phyloP scores from a whole-genome alignment of 1,140 invertebrate species.

The Caenorhabditis inopinata region DNA sequence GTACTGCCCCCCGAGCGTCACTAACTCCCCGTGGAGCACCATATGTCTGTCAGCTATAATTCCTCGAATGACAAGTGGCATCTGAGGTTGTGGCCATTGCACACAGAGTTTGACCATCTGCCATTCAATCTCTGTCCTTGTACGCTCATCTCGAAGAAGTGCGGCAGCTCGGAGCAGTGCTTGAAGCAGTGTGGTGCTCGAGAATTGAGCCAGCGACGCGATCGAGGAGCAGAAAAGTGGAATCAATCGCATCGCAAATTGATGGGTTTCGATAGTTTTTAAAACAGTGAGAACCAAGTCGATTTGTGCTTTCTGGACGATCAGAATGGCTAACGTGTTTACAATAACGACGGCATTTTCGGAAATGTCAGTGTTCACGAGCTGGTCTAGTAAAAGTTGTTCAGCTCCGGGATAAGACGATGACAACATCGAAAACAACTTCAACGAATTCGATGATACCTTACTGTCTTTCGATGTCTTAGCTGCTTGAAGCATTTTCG shows the following conservation, averaged over 20 bases:
- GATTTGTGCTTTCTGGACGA: conserved; percentile 57
- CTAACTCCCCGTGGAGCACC: conserved; percentile 49
- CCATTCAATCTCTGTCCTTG: conserved; percentile 60
- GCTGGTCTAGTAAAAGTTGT: conserved; percentile 55
- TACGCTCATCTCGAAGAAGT: conserved; percentile 40
- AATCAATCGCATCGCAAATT: conserved; percentile 36
- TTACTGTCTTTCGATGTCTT: conserved; percentile 49
- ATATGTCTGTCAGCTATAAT: conserved; percentile 36
- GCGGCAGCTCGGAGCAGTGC: conserved; percentile 1
- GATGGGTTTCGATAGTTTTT: conserved; percentile 18
- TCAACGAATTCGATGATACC: conserved; percentile 53
- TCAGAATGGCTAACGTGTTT: conserved; percentile 57
- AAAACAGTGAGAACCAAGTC: background rate
- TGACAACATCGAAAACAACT: conserved; percentile 56
- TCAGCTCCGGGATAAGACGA: conserved; percentile 57
- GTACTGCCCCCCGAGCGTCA: conserved; percentile 51
- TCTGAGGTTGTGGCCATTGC: conserved; percentile 17
- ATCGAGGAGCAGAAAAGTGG: conserved; percentile 39
- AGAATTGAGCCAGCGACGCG: conserved; percentile 20
- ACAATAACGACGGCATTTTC: conserved; percentile 50
- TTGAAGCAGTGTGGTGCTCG: background rate
- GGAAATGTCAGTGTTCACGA: conserved; percentile 53
- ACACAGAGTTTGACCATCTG: conserved; percentile 50
- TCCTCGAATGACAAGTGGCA: conserved; percentile 40
- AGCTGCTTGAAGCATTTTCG: conserved; percentile 51